phyloP scores from a whole-genome alignment of 2,113 vertebrate genomes.

The Scomber japonicus region DNA sequence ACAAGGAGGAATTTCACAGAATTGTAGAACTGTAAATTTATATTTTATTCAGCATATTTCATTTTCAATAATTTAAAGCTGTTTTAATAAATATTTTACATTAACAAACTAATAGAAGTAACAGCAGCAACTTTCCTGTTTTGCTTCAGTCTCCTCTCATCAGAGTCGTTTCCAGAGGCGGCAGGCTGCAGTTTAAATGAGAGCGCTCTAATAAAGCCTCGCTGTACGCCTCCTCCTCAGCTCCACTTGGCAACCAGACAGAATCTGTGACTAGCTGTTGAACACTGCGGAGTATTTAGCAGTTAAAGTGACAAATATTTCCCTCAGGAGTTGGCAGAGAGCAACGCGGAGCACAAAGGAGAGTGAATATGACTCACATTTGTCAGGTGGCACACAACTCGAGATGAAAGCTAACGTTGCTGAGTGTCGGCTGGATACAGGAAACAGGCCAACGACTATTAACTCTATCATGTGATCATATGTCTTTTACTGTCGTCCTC shows the following conservation, averaged over 20 bases:
- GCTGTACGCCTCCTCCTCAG: neutral
- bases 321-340: neutral
- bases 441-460: neutral
- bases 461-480: neutral
- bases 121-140: neutral
- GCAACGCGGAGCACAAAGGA: slow-evolving; percentile 20
- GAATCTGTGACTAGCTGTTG: neutral
- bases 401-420: slow-evolving; percentile 15
- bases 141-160: neutral
- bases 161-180: no score
- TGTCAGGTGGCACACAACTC: neutral
- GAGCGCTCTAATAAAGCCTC: neutral
- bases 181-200: neutral
- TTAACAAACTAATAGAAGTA: no score
- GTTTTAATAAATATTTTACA: no score
- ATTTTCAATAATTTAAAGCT: no score
- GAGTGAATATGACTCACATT: neutral
- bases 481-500: neutral
- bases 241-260: neutral
- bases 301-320: slow-evolving; percentile 25
- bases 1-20: neutral
- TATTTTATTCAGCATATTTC: no score
- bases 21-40: neutral
- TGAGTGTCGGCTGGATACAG: neutral
- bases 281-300: slow-evolving; percentile 15